These are phyloP conservation scores for Gastrophryne carolinensis DNA, from an alignment of 2,797 vertebrate genomes.

Conservation along the genomic window DNA sequence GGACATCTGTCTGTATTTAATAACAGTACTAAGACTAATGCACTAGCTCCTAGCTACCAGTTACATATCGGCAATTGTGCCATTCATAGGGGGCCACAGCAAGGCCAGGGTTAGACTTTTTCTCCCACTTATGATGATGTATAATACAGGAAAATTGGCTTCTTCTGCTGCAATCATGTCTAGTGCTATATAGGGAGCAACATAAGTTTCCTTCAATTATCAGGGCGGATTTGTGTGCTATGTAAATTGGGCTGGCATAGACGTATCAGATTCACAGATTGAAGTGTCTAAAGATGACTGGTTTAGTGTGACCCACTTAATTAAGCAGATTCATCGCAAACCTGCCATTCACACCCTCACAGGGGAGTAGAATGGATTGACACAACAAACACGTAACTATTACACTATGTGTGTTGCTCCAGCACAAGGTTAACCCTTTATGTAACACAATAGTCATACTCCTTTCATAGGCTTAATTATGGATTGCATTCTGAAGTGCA, in stretches of 20 bases:
- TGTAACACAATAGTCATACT: neutral
- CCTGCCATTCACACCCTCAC: conserved; percentile 26
- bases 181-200: conserved; percentile 1
- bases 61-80: no score
- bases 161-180: neutral
- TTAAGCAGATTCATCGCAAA: conserved; percentile 45
- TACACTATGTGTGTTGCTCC: neutral
- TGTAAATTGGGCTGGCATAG: conserved; percentile 31
- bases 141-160: neutral
- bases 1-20: neutral
- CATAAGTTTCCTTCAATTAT: conserved; percentile 6
- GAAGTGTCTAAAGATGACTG: conserved; percentile 27
- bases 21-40: neutral
- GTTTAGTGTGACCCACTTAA: conserved; percentile 46
- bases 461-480: no score
- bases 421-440: neutral
- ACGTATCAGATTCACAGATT: conserved; percentile 42
- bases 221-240: conserved; percentile 39
- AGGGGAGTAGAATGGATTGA: conserved; percentile 17
- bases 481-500: no score
- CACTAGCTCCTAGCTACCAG: neutral
- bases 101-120: no score
- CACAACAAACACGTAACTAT: conserved; percentile 30
- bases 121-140: neutral
- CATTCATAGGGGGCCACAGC: no score